A percentile compares a stretch with the other conserved stretches of the same genome.
Conservation (phyloP, 2,888 invertebrate species). For the Acleris holmiana region DNA sequence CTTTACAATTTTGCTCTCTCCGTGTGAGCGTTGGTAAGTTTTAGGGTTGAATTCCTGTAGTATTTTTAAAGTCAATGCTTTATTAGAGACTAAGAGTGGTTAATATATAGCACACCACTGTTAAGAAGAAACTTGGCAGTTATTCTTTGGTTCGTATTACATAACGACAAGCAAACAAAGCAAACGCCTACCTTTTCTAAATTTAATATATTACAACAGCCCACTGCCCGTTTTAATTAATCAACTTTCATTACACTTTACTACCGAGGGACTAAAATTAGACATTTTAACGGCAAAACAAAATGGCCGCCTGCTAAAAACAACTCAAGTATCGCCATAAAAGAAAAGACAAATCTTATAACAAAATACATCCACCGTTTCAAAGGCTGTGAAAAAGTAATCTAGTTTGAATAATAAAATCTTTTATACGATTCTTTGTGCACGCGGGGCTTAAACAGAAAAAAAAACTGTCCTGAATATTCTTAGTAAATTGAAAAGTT, state of each 20-base stretch:
- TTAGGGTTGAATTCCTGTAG: too few relatives aligned
- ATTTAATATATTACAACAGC: constrained; percentile 26
- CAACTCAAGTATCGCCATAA: constrained; percentile 18
- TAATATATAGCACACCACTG: too few relatives aligned
- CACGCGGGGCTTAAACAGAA: constrained; percentile 28
- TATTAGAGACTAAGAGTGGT: too few relatives aligned
- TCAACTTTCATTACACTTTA: constrained; percentile 26
- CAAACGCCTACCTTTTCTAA: neutral
- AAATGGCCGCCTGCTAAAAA: constrained; percentile 9
- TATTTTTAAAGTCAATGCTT: too few relatives aligned
- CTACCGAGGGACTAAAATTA: constrained; percentile 21
- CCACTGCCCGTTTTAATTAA: constrained; percentile 34
- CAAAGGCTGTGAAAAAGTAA: constrained; percentile 26
- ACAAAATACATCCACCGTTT: constrained; percentile 23
- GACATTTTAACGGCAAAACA: constrained; percentile 27
- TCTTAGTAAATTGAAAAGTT: constrained; percentile 35
- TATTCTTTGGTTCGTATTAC: too few relatives aligned
- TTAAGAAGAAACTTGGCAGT: too few relatives aligned
- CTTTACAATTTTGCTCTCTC: too few relatives aligned
- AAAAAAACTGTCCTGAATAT: constrained; percentile 31
- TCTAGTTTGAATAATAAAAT: constrained; percentile 35
- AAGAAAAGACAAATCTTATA: constrained; percentile 27
- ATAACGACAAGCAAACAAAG: neutral
- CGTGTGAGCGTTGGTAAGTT: too few relatives aligned
- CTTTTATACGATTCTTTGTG: constrained; percentile 33